These are phyloP conservation scores for Gallinago undulata DNA, from an alignment of 2,113 vertebrate genomes.

Conservation along the genomic window DNA sequence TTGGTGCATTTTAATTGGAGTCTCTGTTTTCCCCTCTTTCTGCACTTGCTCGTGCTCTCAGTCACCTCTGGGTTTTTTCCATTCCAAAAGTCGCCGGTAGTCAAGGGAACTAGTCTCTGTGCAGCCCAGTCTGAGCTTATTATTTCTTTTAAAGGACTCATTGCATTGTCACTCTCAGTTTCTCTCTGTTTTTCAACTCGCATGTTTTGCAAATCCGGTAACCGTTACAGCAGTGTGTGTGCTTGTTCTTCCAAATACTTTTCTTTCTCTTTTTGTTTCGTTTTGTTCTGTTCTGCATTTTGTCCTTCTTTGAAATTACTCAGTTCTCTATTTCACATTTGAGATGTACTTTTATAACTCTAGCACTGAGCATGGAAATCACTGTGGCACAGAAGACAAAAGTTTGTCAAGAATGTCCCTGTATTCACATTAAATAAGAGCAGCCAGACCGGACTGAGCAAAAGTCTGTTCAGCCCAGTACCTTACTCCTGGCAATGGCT, in stretches of 20 bases:
- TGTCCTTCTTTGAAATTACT: background rate
- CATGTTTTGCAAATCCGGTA: background rate
- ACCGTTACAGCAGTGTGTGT: background rate
- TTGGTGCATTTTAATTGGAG: slow-evolving; percentile 47
- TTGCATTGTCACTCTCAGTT: slow-evolving; percentile 33
- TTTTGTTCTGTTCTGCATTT: background rate
- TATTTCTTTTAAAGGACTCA: slow-evolving; percentile 51
- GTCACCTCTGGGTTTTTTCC: slow-evolving; percentile 54
- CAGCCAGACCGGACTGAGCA: background rate
- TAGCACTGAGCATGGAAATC: background rate
- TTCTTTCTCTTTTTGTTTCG: background rate
- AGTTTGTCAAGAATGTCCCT: background rate
- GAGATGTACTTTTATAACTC: background rate
- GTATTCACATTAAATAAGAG: background rate
- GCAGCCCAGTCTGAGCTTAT: slow-evolving; percentile 46
- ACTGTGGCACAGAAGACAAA: background rate
- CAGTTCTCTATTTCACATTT: background rate
- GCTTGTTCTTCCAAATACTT: background rate
- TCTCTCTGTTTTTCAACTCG: background rate
- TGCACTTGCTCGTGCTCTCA: slow-evolving; percentile 36
- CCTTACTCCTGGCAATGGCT: background rate
- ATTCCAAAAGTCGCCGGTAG: slow-evolving; percentile 53
- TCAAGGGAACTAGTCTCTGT: slow-evolving; percentile 62
- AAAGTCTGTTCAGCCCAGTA: background rate
- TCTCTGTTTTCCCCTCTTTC: slow-evolving; percentile 16